A percentile compares a stretch with the other conserved stretches of the same genome.
Evolutionary conservation across 2,888 invertebrate species (phyloP).

Genomic region (Nephrocerus scutellatus): DNA sequence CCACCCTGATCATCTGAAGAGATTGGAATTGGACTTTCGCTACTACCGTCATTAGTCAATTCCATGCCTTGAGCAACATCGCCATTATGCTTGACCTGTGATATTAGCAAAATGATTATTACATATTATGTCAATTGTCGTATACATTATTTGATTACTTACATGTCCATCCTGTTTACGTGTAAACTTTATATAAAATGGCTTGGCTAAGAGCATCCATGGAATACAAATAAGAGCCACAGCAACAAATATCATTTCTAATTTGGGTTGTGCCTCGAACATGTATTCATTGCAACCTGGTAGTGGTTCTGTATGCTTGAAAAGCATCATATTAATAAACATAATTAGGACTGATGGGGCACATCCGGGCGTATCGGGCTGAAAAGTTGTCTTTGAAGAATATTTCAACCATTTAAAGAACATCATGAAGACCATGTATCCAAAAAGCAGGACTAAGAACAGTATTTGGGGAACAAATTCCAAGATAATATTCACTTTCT

Average conservation of each 20-base stretch:
- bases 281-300: constrained; percentile 55
- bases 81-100: constrained; percentile 50
- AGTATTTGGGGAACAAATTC: constrained; percentile 89
- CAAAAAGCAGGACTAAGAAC: constrained; percentile 80
- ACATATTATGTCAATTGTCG: not conserved
- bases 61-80: constrained; percentile 63
- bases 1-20: constrained; percentile 28
- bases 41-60: constrained; percentile 52
- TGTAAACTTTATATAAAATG: constrained; percentile 58
- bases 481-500: constrained; percentile 62
- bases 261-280: constrained; percentile 60
- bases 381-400: constrained; percentile 48
- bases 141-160: constrained; percentile 39
- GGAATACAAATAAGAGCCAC: constrained; percentile 81
- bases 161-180: constrained; percentile 35
- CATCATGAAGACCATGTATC: constrained; percentile 88
- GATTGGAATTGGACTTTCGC: constrained; percentile 32
- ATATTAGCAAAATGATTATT: constrained; percentile 1
- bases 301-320: constrained; percentile 50
- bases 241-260: constrained; percentile 76
- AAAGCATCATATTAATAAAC: constrained; percentile 74
- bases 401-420: constrained; percentile 86
- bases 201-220: constrained; percentile 90
- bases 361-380: constrained; percentile 49
- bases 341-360: constrained; percentile 72